Evolutionary conservation across 2,797 vertebrate species (phyloP).

Genomic region (Pseudomugil tenellus): DNA sequence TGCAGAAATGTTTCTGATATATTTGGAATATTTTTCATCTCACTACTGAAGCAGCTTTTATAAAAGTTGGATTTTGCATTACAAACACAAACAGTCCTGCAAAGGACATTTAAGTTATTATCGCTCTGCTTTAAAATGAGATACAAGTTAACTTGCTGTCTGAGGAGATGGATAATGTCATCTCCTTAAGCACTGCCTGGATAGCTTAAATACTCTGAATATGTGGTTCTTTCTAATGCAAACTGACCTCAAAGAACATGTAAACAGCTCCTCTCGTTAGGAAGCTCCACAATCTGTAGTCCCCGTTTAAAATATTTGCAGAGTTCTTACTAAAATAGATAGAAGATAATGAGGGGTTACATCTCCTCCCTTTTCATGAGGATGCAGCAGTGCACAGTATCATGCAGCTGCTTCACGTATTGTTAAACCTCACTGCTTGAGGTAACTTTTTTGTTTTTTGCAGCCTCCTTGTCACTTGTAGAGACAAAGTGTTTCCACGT

Average conservation of each 20-base stretch:
- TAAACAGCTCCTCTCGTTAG: not conserved
- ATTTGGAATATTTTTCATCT: not conserved
- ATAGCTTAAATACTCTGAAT: not conserved
- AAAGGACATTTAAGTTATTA: not conserved
- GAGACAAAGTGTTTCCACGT: constrained; percentile 78
- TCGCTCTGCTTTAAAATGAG: not conserved
- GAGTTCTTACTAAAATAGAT: not conserved
- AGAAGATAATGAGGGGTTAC: not conserved
- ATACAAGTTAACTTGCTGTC: not conserved
- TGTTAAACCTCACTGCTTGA: constrained; percentile 44
- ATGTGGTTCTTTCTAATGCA: not conserved
- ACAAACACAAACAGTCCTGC: not conserved
- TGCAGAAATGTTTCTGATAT: not conserved
- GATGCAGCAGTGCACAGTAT: not conserved
- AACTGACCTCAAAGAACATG: not conserved
- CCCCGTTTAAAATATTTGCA: not conserved
- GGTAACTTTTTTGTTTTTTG: constrained; percentile 23
- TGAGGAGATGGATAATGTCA: not conserved
- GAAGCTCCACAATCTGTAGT: not conserved
- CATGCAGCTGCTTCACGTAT: constrained; percentile 37
- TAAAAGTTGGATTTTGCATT: not conserved
- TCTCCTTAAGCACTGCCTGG: not conserved
- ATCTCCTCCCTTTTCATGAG: not conserved
- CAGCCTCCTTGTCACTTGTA: constrained; percentile 43
- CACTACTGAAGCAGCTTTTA: not conserved